Evolutionary conservation across 2,888 invertebrate genomes (phyloP), one percentile per base, ranked within the genome.

Genomic region (Dysmachus trigonus): DNA sequence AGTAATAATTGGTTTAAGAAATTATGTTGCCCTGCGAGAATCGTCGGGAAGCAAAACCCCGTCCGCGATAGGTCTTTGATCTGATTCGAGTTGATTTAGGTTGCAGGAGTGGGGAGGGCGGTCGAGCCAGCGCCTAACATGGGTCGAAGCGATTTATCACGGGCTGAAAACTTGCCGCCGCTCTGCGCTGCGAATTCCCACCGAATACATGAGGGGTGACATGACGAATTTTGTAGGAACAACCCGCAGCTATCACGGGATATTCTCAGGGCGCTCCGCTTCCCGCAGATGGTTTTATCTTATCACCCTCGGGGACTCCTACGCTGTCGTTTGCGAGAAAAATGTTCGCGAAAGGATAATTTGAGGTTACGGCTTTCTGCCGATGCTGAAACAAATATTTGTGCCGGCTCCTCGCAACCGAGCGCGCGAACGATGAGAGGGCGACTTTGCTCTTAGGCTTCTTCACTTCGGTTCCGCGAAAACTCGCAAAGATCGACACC

Each of bases 161-260:
- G 27, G 62, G 62, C 62, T 73, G 35, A 73, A 73, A 73, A 73
- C 73, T 73, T 73, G 33, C 35, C 33, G 31, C 73, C n/a, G 33
- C 33, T 73, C 73, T 62, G 62, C 18, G 31, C 33, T 73, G 73
- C 35, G 73, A 73, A 73, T 73, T 73, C 73, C 73, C 73, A 73
- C 35, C 18, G 73, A 73, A 33, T 73, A 73, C 73, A 73, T 73
- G 33, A 73, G 35, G 73, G 73, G 73, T 35, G 73, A 73, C 73
- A 73, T 31, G 73, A 73, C 35, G 73, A 73, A 73, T 73, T 73
- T 73, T 73, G 73, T 73, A 73, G 73, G 35, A 35, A 73, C 31
- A 73, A 73, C 73, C 73, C 33, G 33, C 73, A 73, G 31, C n/a
- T 35, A 35, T 73, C 73, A 33, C 35, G 31, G 73, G 73, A 73